Evolutionary conservation across 1,140 invertebrate genomes (phyloP), one percentile per base, ranked within the genome.

Genomic region (Brachionus koreanus): DNA sequence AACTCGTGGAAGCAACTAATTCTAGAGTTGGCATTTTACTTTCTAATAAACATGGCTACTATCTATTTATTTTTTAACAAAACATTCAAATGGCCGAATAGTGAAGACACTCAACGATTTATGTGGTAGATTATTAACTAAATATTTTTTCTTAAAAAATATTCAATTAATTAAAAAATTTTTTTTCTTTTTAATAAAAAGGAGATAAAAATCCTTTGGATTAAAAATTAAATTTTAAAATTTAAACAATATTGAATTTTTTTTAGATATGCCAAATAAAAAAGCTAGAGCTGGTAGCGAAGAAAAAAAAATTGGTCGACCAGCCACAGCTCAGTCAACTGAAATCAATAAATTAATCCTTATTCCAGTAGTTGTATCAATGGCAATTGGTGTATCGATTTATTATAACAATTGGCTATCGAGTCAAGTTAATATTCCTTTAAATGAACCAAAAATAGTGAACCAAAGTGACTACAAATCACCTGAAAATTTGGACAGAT

Each of bases 21-120:
- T 37, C 75, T 91, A 2, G 96, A 98, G 88, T 90, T 93, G 76
- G 7, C 93, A 0, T 91, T 92, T 42, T 92, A 92, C 87, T 65
- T 92, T n/a, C 16, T 90, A 6, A 89, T 97, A 0, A 98, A 97
- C 90, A 84, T 87, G 79, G 83, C 90, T 0, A 93, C 93, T n/a
- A 91, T 97, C 77, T 92, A 93, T 85, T 87, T 96, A 72, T 98
- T 97, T 89, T 89, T 93, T 42, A 91, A 90, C 49, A 94, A 93
- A 87, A 91, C 93, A 82, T 94, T 98, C 84, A 89, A 90, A 75
- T 98, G 96, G 96, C 83, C 89, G 46, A 91, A 95, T 87, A 91
- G 85, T 65, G 87, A 90, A 43, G 89, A 93, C 74, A 86, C 90
- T 0, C 96, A 98, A 87, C 91, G 96, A 88, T 93, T 98, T 85